Evolutionary conservation across 2,888 invertebrate genomes (phyloP).

Genomic region (Dermolepida albohirtum): DNA sequence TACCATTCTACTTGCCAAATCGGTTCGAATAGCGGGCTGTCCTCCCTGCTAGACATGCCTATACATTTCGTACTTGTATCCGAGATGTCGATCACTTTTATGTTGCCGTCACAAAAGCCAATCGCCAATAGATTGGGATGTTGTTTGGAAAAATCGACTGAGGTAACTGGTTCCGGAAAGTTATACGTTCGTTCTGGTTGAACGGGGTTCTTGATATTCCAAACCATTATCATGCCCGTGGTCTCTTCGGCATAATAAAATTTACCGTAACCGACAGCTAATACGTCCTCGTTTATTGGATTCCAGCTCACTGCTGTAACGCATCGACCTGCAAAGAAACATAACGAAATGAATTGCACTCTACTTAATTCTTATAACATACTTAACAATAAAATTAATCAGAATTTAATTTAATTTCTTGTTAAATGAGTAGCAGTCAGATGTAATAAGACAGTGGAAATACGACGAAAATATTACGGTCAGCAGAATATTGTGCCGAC

Average conservation of each 20-base stretch:
- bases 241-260: constrained; percentile 70
- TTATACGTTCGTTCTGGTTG: constrained; percentile 78
- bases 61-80: constrained; percentile 67
- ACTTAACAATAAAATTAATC: no score
- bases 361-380: no score
- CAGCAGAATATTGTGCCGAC: no score
- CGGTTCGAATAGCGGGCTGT: constrained; percentile 74
- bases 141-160: constrained; percentile 76
- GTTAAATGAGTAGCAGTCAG: no score
- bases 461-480: no score
- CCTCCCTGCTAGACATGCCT: constrained; percentile 69
- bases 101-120: constrained; percentile 79
- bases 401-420: no score
- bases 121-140: constrained; percentile 80
- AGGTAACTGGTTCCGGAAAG: constrained; percentile 75
- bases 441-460: no score
- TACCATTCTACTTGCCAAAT: constrained; percentile 78
- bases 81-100: constrained; percentile 79
- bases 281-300: constrained; percentile 74
- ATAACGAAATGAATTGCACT: no score
- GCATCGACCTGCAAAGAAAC: constrained; percentile 63
- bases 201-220: constrained; percentile 85
- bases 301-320: constrained; percentile 77
- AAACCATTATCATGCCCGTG: constrained; percentile 77
- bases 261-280: constrained; percentile 82